phyloP scores from a whole-genome alignment of 2,113 vertebrate genomes.

The Cheirogaleus medius region DNA sequence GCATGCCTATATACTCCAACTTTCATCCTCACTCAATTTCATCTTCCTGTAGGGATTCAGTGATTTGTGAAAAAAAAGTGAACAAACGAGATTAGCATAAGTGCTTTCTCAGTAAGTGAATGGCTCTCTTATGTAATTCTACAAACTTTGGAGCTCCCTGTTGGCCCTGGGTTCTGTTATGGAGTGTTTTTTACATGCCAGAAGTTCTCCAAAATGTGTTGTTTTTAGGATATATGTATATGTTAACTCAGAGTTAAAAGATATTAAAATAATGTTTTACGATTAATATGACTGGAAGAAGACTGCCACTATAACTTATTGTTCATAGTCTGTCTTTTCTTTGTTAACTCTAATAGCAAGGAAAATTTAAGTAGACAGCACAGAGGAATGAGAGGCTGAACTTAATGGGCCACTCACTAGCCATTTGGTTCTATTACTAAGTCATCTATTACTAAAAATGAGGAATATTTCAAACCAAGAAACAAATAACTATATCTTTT shows the following conservation, averaged over 20 bases:
- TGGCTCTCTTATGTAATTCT: background rate
- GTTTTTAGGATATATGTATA: background rate
- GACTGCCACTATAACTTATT: background rate
- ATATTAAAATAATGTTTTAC: background rate
- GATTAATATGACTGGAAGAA: background rate
- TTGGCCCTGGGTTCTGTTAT: background rate
- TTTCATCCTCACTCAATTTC: background rate
- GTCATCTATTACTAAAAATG: background rate
- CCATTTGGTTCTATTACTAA: background rate
- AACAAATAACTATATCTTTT: background rate
- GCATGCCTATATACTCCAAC: background rate
- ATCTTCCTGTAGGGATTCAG: background rate
- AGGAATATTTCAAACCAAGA: conserved; percentile 12
- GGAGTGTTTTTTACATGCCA: background rate
- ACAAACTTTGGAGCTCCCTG: background rate
- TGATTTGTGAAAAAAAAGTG: background rate
- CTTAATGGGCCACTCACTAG: background rate
- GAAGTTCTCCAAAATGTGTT: background rate
- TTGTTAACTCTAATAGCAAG: background rate
- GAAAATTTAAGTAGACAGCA: background rate
- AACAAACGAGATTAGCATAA: background rate
- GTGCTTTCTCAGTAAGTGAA: background rate
- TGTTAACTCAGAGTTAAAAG: background rate
- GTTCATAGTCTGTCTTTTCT: background rate
- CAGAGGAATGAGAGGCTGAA: background rate